Evolutionary conservation across 2,888 invertebrate genomes (phyloP).

Genomic region (Synergus umbraculus): DNA sequence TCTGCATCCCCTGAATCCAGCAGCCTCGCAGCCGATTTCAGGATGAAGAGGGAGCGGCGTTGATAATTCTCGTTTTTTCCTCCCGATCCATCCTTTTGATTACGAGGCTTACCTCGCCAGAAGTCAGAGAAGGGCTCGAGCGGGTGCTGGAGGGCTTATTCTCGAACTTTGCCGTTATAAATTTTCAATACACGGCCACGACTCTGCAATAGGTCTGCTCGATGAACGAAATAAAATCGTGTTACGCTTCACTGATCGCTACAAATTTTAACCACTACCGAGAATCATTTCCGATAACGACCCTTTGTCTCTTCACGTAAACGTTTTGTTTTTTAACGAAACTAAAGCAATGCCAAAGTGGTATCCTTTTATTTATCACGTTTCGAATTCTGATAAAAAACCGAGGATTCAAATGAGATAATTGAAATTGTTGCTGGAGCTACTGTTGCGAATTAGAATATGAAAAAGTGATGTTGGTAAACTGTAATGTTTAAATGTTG

Average conservation of each 20-base stretch:
- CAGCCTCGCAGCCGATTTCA: constrained; percentile 50
- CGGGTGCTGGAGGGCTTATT: constrained; percentile 27
- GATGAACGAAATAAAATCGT: constrained; percentile 35
- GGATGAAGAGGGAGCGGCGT: constrained; percentile 46
- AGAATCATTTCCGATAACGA: constrained; percentile 3
- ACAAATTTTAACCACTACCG: background rate
- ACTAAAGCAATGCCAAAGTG: too few species aligned
- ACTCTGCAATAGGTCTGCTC: constrained; percentile 28
- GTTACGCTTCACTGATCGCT: constrained; percentile 12
- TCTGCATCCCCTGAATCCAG: background rate
- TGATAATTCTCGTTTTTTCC: constrained; percentile 53
- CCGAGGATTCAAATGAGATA: too few species aligned
- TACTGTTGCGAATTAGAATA: background rate
- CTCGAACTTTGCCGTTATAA: constrained; percentile 40
- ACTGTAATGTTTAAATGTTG: background rate
- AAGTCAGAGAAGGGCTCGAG: background rate
- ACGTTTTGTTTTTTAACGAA: background rate
- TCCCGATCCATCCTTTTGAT: constrained; percentile 50
- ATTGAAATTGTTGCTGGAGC: background rate
- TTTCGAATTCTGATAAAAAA: background rate
- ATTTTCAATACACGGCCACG: constrained; percentile 31
- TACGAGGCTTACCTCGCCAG: constrained; percentile 39
- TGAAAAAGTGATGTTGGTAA: background rate
- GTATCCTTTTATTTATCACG: too few species aligned
- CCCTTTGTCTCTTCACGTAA: constrained; percentile 3